Percentiles rank a stretch among this genome's conserved stretches.
phyloP scores from a whole-genome alignment of 2,888 invertebrate species.

The Phania funesta region DNA sequence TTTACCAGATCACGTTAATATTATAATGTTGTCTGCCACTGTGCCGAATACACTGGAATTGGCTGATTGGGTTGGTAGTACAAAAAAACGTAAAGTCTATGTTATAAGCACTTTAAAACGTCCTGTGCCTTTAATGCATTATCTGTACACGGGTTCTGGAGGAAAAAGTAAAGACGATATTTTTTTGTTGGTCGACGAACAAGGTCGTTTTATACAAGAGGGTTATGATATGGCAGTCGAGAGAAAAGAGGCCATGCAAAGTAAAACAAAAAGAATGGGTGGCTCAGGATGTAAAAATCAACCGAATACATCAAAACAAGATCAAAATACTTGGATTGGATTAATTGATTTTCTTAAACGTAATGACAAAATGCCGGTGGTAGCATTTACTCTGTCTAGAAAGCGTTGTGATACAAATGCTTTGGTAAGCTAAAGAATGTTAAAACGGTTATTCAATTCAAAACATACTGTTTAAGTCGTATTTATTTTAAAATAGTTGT shows the following conservation, averaged over 20 bases:
- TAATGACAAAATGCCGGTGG: conserved; percentile 93
- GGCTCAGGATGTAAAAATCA: conserved; percentile 62
- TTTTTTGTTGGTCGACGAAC: conserved; percentile 89
- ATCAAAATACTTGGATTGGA: conserved; percentile 90
- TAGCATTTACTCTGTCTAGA: conserved; percentile 95
- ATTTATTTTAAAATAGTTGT: neutral
- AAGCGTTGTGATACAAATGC: conserved; percentile 83
- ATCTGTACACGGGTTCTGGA: conserved; percentile 90
- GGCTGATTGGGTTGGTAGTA: conserved; percentile 95
- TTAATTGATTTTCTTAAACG: conserved; percentile 91
- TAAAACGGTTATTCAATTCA: neutral
- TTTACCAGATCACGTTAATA: conserved; percentile 95
- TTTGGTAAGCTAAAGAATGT: conserved; percentile 64
- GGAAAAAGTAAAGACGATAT: conserved; percentile 86
- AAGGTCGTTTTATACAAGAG: conserved; percentile 84
- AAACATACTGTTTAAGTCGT: no score
- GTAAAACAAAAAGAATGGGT: conserved; percentile 72
- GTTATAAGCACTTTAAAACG: conserved; percentile 96
- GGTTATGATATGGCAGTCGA: conserved; percentile 84
- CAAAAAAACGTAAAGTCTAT: conserved; percentile 92
- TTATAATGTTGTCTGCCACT: conserved; percentile 98
- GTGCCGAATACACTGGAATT: conserved; percentile 98
- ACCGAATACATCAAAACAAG: conserved; percentile 83
- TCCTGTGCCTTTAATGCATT: conserved; percentile 97
- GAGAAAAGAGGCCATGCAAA: conserved; percentile 80